These are phyloP conservation scores for Cremastinae sp. DNA, from an alignment of 2,888 invertebrate genomes.

Conservation along the genomic window DNA sequence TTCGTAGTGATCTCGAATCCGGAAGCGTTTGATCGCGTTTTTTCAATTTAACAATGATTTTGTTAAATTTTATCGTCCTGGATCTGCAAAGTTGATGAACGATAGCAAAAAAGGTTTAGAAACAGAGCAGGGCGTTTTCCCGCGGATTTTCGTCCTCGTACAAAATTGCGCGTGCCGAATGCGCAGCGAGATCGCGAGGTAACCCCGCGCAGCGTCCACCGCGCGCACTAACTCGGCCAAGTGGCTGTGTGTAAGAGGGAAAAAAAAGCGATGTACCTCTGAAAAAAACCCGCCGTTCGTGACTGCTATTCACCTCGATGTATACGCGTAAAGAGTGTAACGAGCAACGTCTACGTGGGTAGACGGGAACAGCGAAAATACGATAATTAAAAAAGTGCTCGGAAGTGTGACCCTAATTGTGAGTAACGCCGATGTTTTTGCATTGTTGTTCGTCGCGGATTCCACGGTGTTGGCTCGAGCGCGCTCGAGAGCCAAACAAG, in stretches of 20 bases:
- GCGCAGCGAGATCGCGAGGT: too few relatives aligned
- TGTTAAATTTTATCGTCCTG: too few relatives aligned
- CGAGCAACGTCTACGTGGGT: slow-evolving; percentile 12
- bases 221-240: too few relatives aligned
- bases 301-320: slow-evolving; percentile 50
- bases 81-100: too few relatives aligned
- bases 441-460: neutral
- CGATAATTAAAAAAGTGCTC: slow-evolving; percentile 1
- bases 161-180: too few relatives aligned
- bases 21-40: too few relatives aligned
- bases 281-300: slow-evolving; percentile 54
- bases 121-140: too few relatives aligned
- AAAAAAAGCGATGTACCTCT: slow-evolving; percentile 64
- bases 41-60: too few relatives aligned
- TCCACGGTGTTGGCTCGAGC: slow-evolving; percentile 7
- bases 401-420: slow-evolving; percentile 20
- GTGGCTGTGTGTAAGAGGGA: neutral
- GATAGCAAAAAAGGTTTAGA: too few relatives aligned
- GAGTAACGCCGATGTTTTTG: slow-evolving; percentile 11
- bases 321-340: slow-evolving; percentile 54
- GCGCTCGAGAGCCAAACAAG: slow-evolving; percentile 68
- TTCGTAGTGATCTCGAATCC: too few relatives aligned
- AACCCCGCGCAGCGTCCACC: too few relatives aligned
- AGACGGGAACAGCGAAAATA: neutral
- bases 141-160: too few relatives aligned